Evolutionary conservation across 1,140 invertebrate species (phyloP), one percentile per base, ranked within the genome.

Genomic region (Babylonia areolata): DNA sequence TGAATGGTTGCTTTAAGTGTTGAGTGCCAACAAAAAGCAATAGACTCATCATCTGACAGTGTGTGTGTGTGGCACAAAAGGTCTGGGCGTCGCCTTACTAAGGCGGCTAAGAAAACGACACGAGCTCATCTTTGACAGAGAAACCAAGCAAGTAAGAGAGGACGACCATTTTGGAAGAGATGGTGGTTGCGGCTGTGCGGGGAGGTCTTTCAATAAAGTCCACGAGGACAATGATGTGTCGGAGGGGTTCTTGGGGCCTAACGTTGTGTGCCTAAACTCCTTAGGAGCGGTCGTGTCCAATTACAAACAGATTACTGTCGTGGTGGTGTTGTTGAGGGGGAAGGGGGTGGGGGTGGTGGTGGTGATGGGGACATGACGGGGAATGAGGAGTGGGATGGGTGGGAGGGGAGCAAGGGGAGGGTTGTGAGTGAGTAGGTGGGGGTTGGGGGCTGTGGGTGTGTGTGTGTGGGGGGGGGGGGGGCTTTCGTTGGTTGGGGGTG

Each of bases 251-350:
- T 9, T 0, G 33, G 71, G 71, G 12, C 71, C 33, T 23, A 79
- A 79, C 77, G 39, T 79, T 15, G 39, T 79, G 77, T 79, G 77
- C 23, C 77, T 79, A 79, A 79, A 79, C 40, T 42, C 39, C 39
- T 77, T 77, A 35, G 73, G 31, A 79, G 77, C 20, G 20, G 23
- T 23, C 77, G 77, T 42, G 77, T 79, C 77, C 20, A 23, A 31
- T 79, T 79, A 79, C 77, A 79, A 78, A 31, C 77, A 79, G 77
- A 79, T 42, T 79, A 79, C 17, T 46, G 77, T 73, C 77, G 77
- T 23, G 17, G 31, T 40, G 73, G 17, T 77, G 33, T 28, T 31
- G 15, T 3, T 9, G 17, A 9, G 3, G 35, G 73, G 11, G 33
- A 9, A 77, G n/a, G n/a, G n/a, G n/a, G n/a, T n/a, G n/a, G n/a